Percentiles rank a stretch among this genome's conserved stretches.
phyloP scores from a whole-genome alignment of 2,888 invertebrate genomes.

The Eristalis pertinax region DNA sequence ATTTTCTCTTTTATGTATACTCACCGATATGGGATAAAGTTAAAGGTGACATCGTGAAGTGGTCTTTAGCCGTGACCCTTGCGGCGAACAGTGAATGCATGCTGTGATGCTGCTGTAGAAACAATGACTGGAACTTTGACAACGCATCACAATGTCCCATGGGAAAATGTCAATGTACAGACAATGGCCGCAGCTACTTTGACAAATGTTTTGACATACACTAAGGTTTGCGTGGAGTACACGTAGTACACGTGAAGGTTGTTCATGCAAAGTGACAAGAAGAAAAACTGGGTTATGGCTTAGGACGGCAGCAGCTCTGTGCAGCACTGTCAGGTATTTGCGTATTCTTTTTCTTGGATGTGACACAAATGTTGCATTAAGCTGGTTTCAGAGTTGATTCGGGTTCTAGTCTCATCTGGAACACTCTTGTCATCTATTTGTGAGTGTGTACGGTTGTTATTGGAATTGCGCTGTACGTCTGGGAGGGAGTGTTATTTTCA shows the following conservation, averaged over 20 bases:
- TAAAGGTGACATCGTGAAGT: constrained; percentile 52
- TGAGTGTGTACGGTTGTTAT: neutral
- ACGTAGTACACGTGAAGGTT: neutral
- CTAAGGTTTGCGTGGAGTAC: neutral
- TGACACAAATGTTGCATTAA: neutral
- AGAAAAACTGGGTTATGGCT: neutral
- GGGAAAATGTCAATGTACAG: constrained; percentile 15
- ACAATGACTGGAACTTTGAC: neutral
- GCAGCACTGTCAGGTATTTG: too few relatives aligned
- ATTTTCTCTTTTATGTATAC: constrained; percentile 12
- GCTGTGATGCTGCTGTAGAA: neutral
- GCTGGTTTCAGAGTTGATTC: neutral
- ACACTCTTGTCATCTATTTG: neutral
- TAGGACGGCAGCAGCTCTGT: neutral
- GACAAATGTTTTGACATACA: constrained; percentile 1
- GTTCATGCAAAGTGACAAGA: neutral
- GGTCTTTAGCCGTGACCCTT: constrained; percentile 24
- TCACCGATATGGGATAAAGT: neutral
- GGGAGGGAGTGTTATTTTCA: neutral
- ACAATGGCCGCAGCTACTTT: constrained; percentile 1
- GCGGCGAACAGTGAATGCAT: neutral
- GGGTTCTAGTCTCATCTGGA: neutral
- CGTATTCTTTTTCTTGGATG: neutral
- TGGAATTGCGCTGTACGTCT: neutral
- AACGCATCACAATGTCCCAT: neutral